Conservation (phyloP, 2,797 vertebrate species). For the Molossus molossus region DNA sequence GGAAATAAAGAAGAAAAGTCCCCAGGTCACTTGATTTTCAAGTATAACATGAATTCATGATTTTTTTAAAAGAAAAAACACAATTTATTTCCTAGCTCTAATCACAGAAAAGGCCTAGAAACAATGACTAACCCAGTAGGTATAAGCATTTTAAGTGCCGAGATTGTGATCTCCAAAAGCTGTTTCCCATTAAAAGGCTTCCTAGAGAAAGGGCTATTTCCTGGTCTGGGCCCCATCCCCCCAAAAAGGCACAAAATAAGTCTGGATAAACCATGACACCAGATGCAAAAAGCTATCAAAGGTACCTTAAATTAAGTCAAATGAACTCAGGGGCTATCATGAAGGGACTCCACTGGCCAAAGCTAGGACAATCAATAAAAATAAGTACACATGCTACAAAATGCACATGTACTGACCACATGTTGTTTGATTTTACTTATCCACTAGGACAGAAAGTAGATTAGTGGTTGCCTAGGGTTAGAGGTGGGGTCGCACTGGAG, state of each 20-base stretch:
- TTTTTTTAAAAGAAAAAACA: constrained; percentile 3
- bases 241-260: not conserved
- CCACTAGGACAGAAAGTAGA: not conserved
- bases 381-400: not conserved
- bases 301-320: not conserved
- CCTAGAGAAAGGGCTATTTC: constrained; percentile 18
- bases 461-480: not conserved
- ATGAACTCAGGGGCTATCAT: not conserved
- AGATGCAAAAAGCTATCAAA: constrained; percentile 20
- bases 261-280: not conserved
- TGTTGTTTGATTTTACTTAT: not conserved
- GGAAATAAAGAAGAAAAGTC: not conserved
- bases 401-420: not conserved
- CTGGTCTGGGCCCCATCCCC: not conserved
- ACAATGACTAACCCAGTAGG: constrained; percentile 33
- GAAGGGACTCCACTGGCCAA: not conserved
- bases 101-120: constrained; percentile 57
- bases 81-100: constrained; percentile 35
- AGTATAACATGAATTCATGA: constrained; percentile 3
- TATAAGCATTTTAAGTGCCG: not conserved
- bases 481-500: not conserved
- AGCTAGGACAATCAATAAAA: not conserved
- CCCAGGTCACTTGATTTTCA: constrained; percentile 21
- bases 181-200: constrained; percentile 46
- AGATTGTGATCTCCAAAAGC: constrained; percentile 38